Conservation (phyloP, 2,888 invertebrate species). For the Habrosyne pyritoides region DNA sequence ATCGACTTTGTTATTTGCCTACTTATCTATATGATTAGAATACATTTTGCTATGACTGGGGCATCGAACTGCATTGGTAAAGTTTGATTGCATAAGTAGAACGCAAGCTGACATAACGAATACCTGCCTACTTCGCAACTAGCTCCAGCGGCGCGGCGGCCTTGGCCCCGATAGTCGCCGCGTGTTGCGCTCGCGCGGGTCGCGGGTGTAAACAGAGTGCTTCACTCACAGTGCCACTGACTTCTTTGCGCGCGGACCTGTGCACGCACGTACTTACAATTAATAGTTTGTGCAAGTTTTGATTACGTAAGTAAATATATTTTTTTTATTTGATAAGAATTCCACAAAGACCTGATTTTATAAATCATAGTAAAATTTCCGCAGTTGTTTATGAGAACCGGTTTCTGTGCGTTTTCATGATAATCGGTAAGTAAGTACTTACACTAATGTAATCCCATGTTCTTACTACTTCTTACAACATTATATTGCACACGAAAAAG, state of each 20-base stretch:
- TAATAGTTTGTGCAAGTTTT: not conserved
- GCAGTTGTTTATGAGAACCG: too few species aligned
- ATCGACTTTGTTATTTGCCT: not conserved
- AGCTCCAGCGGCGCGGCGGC: slow-evolving; percentile 62
- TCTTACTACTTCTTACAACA: too few species aligned
- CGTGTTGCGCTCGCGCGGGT: slow-evolving; percentile 31
- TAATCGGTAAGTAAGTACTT: too few species aligned
- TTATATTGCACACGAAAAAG: too few species aligned
- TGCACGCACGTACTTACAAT: slow-evolving; percentile 25
- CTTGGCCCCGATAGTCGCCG: slow-evolving; percentile 69
- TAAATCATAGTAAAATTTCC: too few species aligned
- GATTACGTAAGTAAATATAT: not conserved
- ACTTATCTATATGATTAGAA: not conserved
- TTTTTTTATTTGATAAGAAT: too few species aligned
- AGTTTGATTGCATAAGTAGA: slow-evolving; percentile 78
- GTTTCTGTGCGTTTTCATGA: too few species aligned
- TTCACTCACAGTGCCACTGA: slow-evolving; percentile 38
- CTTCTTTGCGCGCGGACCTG: slow-evolving; percentile 46
- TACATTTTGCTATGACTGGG: slow-evolving; percentile 35
- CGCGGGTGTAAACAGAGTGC: slow-evolving; percentile 23
- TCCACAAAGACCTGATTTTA: too few species aligned
- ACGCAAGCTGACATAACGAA: slow-evolving; percentile 80
- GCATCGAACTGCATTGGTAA: slow-evolving; percentile 74
- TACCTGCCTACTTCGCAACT: slow-evolving; percentile 66
- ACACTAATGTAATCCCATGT: too few species aligned